Base-by-base conservation (phyloP, 2,888 invertebrate genomes). In the Epicampocera succincta region DNA sequence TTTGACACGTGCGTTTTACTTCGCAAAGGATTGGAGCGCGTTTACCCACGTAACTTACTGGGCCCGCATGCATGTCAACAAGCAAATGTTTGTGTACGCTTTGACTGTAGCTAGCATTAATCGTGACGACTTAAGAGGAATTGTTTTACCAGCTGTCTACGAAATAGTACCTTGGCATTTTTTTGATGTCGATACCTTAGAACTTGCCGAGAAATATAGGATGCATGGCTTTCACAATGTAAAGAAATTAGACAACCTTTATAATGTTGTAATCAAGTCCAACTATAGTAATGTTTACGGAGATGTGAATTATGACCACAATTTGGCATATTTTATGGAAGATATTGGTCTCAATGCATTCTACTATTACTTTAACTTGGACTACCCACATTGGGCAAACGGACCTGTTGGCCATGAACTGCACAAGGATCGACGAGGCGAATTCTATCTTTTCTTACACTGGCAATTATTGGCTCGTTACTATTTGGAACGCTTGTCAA, bases 291-390 rank as follows among this genome's bases (percentile, higher is more conserved):
- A 93, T 56, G 90, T 92, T 78, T 93, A 93, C 83, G 92, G 92
- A 83, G 91, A 93, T 33, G 83, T 93, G 46, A 92, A 93, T 86
- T 92, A 93, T 17, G 93, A 94, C 72, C 94, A 95, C 87, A 91
- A 92, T 25, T 86, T 95, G 80, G 91, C 92, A 56, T 96, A 96
- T 90, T 96, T 94, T 92, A 93, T 93, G 19, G 96, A 96, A 88
- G 96, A 96, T 88, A 91, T 96, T 66, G 95, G 95, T 83, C 91
- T 96, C 13, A 96, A 95, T 90, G 91, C 93, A 13, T 95, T 93
- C 92, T 94, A 94, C 91, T 94, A 94, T 91, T 93, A 94, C 89
- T 92, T 92, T 89, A 93, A 93, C 87, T 91, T 94, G 88, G 93
- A 93, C 88, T 94, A 94, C 89, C 95, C 96, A 4, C 93, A 92